These are phyloP conservation scores for Acronicta alni DNA, from an alignment of 2,888 invertebrate species.

Conservation along the genomic window DNA sequence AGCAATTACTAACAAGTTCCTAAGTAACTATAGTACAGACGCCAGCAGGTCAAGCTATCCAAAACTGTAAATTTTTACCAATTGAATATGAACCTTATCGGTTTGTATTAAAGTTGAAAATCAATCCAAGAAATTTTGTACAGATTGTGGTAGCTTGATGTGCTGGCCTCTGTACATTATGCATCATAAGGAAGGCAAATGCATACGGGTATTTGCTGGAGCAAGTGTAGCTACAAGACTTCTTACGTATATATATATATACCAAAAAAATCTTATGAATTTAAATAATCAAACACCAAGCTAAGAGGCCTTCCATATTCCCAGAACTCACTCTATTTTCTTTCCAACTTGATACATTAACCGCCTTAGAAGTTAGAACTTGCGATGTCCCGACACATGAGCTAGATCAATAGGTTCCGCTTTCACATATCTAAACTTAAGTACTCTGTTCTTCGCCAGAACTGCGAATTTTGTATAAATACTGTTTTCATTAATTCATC, in stretches of 20 bases:
- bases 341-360: constrained; percentile 22
- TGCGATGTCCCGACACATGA: constrained; percentile 17
- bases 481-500: constrained; percentile 17
- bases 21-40: too few species aligned
- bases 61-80: too few species aligned
- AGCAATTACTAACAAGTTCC: constrained; percentile 24
- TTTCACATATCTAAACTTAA: constrained; percentile 28
- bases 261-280: too few species aligned
- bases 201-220: constrained; percentile 3
- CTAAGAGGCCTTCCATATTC: too few species aligned
- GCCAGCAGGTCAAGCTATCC: too few species aligned
- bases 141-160: too few species aligned
- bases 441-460: constrained; percentile 17
- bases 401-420: constrained; percentile 45
- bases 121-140: too few species aligned
- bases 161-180: constrained; percentile 7
- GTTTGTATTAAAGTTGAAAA: too few species aligned
- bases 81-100: too few species aligned
- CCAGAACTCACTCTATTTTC: neutral
- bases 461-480: constrained; percentile 26
- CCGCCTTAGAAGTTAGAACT: constrained; percentile 12
- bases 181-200: constrained; percentile 11
- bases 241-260: too few species aligned
- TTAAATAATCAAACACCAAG: too few species aligned
- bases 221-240: too few species aligned